Percentiles rank a stretch among this genome's conserved stretches.
Evolutionary conservation across 2,113 vertebrate genomes (phyloP).

Genomic region (Mormyrus lacerda): DNA sequence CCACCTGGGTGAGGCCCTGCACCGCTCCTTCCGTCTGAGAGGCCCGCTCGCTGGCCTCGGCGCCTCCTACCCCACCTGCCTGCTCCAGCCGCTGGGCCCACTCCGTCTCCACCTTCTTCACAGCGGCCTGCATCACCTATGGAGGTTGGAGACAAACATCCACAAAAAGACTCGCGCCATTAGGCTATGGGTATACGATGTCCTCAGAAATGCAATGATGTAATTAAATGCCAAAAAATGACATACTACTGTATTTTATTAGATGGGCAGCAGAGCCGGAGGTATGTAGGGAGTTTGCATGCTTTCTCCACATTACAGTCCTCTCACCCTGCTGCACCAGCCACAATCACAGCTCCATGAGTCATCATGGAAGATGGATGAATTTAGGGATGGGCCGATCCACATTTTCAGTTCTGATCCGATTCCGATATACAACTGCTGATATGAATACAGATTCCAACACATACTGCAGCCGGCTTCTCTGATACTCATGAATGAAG

Average conservation of each 20-base stretch:
- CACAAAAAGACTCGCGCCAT: neutral
- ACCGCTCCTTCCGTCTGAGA: slow-evolving; percentile 61
- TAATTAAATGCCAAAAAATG: neutral
- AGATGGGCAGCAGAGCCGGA: neutral
- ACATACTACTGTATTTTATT: neutral
- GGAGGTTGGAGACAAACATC: neutral
- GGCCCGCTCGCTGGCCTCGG: slow-evolving; percentile 45
- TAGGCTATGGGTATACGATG: neutral
- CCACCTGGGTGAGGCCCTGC: slow-evolving; percentile 19
- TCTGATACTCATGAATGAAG: too few species aligned
- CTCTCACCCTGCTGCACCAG: neutral
- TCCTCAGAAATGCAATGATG: neutral
- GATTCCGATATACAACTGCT: too few species aligned
- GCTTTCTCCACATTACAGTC: neutral
- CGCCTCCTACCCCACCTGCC: slow-evolving; percentile 41
- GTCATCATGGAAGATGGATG: too few species aligned
- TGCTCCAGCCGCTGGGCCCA: slow-evolving; percentile 65
- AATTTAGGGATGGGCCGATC: too few species aligned
- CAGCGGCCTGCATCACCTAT: slow-evolving; percentile 49
- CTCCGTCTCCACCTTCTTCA: slow-evolving; percentile 61
- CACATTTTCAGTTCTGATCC: too few species aligned
- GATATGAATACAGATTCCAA: too few species aligned
- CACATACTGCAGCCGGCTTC: too few species aligned
- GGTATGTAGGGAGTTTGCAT: neutral
- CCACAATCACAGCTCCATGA: too few species aligned